phyloP scores from a whole-genome alignment of 2,113 vertebrate genomes.

The Platanista minor region DNA sequence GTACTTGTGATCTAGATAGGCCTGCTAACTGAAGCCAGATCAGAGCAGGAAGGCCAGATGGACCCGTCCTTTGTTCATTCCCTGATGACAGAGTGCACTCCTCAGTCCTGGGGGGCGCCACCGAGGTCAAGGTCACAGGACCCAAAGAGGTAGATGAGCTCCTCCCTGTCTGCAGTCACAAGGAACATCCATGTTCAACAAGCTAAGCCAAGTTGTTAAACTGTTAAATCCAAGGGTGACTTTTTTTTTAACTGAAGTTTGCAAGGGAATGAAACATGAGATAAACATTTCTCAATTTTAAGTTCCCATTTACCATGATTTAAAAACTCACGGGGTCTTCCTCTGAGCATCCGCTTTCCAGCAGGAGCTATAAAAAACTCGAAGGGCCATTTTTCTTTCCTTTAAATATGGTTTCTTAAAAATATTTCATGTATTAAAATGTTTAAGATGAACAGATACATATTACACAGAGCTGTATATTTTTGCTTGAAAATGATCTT shows the following conservation, averaged over 20 bases:
- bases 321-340: neutral
- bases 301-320: neutral
- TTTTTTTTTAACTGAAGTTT: neutral
- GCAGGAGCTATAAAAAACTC: neutral
- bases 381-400: neutral
- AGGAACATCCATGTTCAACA: neutral
- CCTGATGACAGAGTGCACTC: no score
- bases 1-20: no score
- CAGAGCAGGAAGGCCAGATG: neutral
- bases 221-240: neutral
- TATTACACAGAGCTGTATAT: neutral
- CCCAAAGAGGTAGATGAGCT: no score
- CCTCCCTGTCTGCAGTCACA: neutral
- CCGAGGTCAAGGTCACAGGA: no score
- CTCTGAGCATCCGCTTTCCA: neutral
- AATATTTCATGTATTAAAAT: neutral
- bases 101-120: neutral
- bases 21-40: neutral
- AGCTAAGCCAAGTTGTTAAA: neutral
- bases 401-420: neutral
- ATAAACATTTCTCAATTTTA: neutral
- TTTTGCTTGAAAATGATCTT: neutral
- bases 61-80: neutral
- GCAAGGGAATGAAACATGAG: neutral
- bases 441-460: neutral